Conservation (phyloP, 2,888 invertebrate species). For the Cephus sareptanus region DNA sequence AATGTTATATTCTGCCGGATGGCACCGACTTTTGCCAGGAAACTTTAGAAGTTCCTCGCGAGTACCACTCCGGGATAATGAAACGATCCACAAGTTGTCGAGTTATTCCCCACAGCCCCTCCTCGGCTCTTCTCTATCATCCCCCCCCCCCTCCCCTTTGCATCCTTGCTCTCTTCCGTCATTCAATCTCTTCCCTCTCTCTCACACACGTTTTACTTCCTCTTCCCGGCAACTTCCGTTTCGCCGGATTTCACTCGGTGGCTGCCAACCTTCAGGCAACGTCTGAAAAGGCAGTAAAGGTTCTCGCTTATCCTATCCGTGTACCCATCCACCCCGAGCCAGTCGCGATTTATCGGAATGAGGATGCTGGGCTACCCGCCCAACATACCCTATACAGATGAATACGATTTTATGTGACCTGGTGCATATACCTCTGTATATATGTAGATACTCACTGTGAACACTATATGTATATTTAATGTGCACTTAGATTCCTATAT, state of each 20-base stretch:
- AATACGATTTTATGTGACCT: too few relatives aligned
- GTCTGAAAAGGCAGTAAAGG: background rate
- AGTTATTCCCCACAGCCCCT: slow-evolving; percentile 28
- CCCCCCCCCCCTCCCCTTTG: background rate
- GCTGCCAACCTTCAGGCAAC: background rate
- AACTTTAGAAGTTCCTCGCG: slow-evolving; percentile 45
- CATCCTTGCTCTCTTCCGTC: background rate
- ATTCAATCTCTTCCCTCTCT: background rate
- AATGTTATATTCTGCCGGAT: slow-evolving; percentile 49
- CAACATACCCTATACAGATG: too few relatives aligned
- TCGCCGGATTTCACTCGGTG: background rate
- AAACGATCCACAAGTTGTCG: slow-evolving; percentile 61
- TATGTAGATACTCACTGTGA: too few relatives aligned
- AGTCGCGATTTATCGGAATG: background rate
- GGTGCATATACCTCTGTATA: too few relatives aligned
- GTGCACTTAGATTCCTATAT: background rate
- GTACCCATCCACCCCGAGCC: background rate
- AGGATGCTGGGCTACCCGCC: too few relatives aligned
- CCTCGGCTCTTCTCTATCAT: background rate
- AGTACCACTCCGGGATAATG: slow-evolving; percentile 57
- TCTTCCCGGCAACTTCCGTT: background rate
- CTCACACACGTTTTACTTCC: background rate
- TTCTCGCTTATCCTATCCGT: background rate
- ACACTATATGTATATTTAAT: too few relatives aligned
- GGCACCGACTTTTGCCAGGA: slow-evolving; percentile 33